Conservation (phyloP, 2,113 vertebrate genomes). For the Platysteira castanea region DNA sequence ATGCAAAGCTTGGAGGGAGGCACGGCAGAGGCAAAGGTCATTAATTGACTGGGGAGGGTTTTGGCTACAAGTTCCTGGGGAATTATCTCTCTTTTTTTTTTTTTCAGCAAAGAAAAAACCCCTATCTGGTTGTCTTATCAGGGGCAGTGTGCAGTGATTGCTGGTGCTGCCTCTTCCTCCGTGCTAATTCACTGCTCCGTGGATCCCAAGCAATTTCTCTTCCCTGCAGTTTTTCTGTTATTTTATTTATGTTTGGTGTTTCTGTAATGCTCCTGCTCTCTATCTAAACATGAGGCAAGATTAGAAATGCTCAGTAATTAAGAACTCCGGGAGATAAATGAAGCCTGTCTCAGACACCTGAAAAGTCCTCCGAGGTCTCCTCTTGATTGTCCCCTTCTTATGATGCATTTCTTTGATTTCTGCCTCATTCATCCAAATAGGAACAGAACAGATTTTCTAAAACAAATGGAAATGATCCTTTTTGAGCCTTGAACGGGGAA, state of each 20-base stretch:
- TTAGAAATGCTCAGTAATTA: slow-evolving; percentile 18
- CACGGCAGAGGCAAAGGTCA: slow-evolving; percentile 12
- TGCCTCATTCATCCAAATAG: background rate
- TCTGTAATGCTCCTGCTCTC: background rate
- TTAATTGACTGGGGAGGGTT: slow-evolving; percentile 37
- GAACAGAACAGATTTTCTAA: background rate
- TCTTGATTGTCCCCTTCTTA: background rate
- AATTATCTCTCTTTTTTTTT: background rate
- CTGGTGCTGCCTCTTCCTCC: background rate
- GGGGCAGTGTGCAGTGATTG: background rate
- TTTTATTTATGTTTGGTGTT: background rate
- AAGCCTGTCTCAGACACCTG: background rate
- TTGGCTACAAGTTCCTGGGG: background rate
- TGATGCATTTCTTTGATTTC: background rate
- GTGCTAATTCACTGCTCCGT: background rate
- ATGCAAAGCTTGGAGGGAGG: slow-evolving; percentile 3
- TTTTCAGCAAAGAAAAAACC: background rate
- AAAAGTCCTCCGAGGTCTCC: background rate
- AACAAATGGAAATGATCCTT: background rate
- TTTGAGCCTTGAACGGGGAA: background rate
- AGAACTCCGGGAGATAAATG: background rate
- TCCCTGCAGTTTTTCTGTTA: background rate
- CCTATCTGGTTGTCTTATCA: background rate
- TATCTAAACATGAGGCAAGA: background rate
- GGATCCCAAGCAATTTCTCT: slow-evolving; percentile 3